phyloP scores from a whole-genome alignment of 1,140 invertebrate species.

The Heliconius melpomene region DNA sequence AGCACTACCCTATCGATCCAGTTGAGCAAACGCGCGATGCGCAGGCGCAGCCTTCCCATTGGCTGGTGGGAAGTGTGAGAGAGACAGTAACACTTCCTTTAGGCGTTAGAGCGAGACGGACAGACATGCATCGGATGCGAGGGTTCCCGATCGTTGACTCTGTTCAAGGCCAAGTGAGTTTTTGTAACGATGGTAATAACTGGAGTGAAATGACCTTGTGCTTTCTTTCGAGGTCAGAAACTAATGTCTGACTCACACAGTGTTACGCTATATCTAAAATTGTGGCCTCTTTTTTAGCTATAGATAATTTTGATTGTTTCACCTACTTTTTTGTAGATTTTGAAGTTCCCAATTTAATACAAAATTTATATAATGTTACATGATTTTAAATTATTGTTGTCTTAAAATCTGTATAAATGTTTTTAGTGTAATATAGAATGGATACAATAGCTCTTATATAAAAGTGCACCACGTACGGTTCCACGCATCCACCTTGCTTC shows the following conservation, averaged over 20 bases:
- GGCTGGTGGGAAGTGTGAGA: constrained; percentile 54
- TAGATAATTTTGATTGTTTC: too few relatives aligned
- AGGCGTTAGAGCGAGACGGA: constrained; percentile 51
- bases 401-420: too few relatives aligned
- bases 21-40: constrained; percentile 74
- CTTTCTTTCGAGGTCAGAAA: constrained; percentile 73
- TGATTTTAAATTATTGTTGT: too few relatives aligned
- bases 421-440: too few relatives aligned
- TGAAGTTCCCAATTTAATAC: too few relatives aligned
- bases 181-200: constrained; percentile 69
- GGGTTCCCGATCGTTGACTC: constrained; percentile 76
- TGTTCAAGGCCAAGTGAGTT: constrained; percentile 71
- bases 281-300: background rate
- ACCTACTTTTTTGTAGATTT: too few relatives aligned
- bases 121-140: constrained; percentile 68
- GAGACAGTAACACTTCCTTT: constrained; percentile 45
- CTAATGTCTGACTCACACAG: constrained; percentile 25
- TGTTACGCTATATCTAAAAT: background rate
- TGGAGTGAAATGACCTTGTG: constrained; percentile 69
- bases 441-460: too few relatives aligned
- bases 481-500: too few relatives aligned
- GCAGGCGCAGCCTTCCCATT: constrained; percentile 63
- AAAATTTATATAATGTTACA: too few relatives aligned
- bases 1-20: constrained; percentile 70
- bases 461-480: too few relatives aligned